These are phyloP conservation scores for Hephaestus fuliginosus DNA, from an alignment of 2,797 vertebrate species.

Conservation along the genomic window DNA sequence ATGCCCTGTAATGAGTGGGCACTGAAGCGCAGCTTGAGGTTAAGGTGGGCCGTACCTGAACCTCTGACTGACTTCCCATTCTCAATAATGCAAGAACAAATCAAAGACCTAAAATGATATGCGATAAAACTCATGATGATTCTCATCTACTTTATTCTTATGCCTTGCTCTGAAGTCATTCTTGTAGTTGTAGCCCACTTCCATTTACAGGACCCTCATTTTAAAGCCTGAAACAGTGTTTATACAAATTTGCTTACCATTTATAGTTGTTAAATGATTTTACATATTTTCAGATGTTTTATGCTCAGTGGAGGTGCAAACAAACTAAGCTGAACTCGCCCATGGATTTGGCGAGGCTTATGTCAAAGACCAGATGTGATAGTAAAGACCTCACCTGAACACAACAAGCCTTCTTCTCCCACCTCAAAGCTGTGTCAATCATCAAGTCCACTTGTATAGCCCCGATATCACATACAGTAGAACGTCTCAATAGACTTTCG, in stretches of 20 bases:
- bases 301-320: background rate
- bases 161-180: too few relatives aligned
- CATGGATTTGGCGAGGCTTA: background rate
- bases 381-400: background rate
- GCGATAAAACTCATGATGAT: background rate
- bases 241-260: background rate
- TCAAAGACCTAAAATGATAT: background rate
- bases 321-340: background rate
- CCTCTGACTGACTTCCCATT: background rate
- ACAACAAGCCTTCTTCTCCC: background rate
- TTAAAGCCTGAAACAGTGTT: background rate
- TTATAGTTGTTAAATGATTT: background rate
- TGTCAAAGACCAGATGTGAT: background rate
- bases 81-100: background rate
- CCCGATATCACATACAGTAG: background rate
- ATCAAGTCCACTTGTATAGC: background rate
- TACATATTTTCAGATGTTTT: background rate
- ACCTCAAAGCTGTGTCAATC: background rate
- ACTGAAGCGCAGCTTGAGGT: slow-evolving; percentile 7
- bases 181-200: background rate
- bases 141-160: background rate
- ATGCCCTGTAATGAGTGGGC: slow-evolving; percentile 7
- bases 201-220: background rate
- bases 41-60: background rate
- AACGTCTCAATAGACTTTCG: background rate